phyloP scores from a whole-genome alignment of 2,797 vertebrate species.

The Trematomus bernacchii region DNA sequence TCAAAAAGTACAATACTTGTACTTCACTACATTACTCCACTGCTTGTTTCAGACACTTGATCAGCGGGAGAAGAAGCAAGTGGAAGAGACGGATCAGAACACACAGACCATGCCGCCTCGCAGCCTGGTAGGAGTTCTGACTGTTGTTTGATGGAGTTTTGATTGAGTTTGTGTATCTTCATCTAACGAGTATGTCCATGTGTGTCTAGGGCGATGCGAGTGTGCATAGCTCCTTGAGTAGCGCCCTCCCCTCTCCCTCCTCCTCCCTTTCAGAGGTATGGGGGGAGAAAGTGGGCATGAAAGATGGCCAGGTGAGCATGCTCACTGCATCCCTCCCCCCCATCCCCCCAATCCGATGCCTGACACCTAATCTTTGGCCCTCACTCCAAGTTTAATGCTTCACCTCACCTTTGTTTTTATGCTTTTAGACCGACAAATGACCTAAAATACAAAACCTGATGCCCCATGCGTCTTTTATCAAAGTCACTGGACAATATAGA shows the following conservation, averaged over 20 bases:
- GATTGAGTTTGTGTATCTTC: not conserved
- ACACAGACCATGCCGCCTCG: slow-evolving; percentile 76
- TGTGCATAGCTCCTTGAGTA: slow-evolving; percentile 68
- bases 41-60: slow-evolving; percentile 67
- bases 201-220: slow-evolving; percentile 68
- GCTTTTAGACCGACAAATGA: not conserved
- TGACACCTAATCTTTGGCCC: not conserved
- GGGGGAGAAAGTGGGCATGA: slow-evolving; percentile 55
- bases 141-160: not conserved
- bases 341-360: slow-evolving; percentile 33
- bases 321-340: slow-evolving; percentile 27
- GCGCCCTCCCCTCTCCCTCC: slow-evolving; percentile 53
- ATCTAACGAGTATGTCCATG: slow-evolving; percentile 47
- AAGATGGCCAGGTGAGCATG: slow-evolving; percentile 70
- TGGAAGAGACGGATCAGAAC: slow-evolving; percentile 69
- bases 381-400: slow-evolving; percentile 16
- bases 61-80: slow-evolving; percentile 65
- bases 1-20: too few relatives aligned
- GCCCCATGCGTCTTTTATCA: not conserved
- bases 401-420: not conserved
- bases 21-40: too few relatives aligned
- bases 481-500: not conserved
- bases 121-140: slow-evolving; percentile 71
- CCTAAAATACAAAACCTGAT: not conserved
- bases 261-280: slow-evolving; percentile 53